Percentiles rank a stretch among this genome's conserved stretches.
phyloP scores from a whole-genome alignment of 2,888 invertebrate species.

The Chirona hameri region DNA sequence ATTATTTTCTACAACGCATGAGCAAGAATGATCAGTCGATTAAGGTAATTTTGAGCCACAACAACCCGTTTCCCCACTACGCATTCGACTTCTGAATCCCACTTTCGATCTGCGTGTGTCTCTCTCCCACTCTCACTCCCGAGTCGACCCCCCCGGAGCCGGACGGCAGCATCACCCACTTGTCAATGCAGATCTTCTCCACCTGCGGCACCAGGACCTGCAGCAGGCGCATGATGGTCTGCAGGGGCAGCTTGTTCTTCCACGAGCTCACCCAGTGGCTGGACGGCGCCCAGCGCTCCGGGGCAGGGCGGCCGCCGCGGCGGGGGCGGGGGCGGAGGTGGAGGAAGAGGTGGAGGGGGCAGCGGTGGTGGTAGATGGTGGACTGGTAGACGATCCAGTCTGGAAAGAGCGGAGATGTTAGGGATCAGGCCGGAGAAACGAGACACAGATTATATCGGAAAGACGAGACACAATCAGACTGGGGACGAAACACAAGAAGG shows the following conservation, averaged over 20 bases:
- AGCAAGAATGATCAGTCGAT: too few relatives aligned
- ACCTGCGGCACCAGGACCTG: constrained; percentile 99
- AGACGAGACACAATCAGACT: too few relatives aligned
- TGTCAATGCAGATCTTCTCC: constrained; percentile 99
- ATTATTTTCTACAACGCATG: too few relatives aligned
- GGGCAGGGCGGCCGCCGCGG: neutral
- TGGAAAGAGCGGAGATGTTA: neutral
- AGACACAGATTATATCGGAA: too few relatives aligned
- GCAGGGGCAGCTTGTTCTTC: constrained; percentile 94
- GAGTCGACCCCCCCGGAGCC: too few relatives aligned
- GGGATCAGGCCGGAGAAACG: neutral
- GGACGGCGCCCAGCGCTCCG: constrained; percentile 73
- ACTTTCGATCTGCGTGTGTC: too few relatives aligned
- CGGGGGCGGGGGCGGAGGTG: neutral
- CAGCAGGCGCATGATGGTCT: constrained; percentile 97
- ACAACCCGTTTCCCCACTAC: too few relatives aligned
- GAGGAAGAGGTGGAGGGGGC: neutral
- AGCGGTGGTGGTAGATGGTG: neutral
- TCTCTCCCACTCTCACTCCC: too few relatives aligned
- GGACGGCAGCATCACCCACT: constrained; percentile 54
- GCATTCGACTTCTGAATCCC: too few relatives aligned
- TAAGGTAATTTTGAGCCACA: too few relatives aligned
- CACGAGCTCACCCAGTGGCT: constrained; percentile 91
- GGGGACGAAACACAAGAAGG: too few relatives aligned
- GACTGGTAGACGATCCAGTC: neutral